Evolutionary conservation across 2,888 invertebrate genomes (phyloP).

Genomic region (Aleiodes testaceus): DNA sequence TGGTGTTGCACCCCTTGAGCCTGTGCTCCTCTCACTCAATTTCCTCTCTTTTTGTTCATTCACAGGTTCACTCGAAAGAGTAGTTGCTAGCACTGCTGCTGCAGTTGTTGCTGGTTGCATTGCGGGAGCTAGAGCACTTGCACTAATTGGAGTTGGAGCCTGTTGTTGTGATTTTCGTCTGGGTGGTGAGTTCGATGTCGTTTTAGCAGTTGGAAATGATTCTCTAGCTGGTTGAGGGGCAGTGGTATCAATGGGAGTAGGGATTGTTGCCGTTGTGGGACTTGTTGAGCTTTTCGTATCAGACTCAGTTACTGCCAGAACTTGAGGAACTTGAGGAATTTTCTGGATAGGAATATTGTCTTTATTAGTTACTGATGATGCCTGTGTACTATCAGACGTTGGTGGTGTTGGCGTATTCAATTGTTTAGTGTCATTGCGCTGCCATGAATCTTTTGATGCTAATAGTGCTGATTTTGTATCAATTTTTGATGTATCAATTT

Average conservation of each 20-base stretch:
- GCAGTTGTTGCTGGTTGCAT: slow-evolving; percentile 51
- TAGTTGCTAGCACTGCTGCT: slow-evolving; percentile 51
- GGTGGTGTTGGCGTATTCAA: slow-evolving; percentile 3
- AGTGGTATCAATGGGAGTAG: slow-evolving; percentile 8
- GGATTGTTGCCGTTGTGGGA: slow-evolving; percentile 22
- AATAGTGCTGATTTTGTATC: neutral
- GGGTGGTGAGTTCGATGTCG: slow-evolving; percentile 61
- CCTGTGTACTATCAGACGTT: slow-evolving; percentile 15
- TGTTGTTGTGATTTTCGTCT: slow-evolving; percentile 61
- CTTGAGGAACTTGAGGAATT: slow-evolving; percentile 43
- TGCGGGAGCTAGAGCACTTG: slow-evolving; percentile 27
- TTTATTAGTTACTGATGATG: slow-evolving; percentile 53
- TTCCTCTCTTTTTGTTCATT: slow-evolving; percentile 62
- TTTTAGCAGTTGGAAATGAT: slow-evolving; percentile 47
- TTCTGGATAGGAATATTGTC: slow-evolving; percentile 53
- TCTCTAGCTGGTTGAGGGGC: slow-evolving; percentile 21
- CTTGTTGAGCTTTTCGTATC: slow-evolving; percentile 44
- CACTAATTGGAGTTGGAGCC: slow-evolving; percentile 30
- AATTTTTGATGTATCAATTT: neutral
- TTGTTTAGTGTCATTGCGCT: slow-evolving; percentile 59
- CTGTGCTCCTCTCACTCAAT: slow-evolving; percentile 59
- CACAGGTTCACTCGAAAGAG: slow-evolving; percentile 48
- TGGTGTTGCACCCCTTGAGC: slow-evolving; percentile 57
- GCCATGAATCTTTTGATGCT: slow-evolving; percentile 58
- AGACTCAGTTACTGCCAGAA: slow-evolving; percentile 36